Conservation (phyloP, 2,113 vertebrate genomes). For the Dasyprocta punctata region DNA sequence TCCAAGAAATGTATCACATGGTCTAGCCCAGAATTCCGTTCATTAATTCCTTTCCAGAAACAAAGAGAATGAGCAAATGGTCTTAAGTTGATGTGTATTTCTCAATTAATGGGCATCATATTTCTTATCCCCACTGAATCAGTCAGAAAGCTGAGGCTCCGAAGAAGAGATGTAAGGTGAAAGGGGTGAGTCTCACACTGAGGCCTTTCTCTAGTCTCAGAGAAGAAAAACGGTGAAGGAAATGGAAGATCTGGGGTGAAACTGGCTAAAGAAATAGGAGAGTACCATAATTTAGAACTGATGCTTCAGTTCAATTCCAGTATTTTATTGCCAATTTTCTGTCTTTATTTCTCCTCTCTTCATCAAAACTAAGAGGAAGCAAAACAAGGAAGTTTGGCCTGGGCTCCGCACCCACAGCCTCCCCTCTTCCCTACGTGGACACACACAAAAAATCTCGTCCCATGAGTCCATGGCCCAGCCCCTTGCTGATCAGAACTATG, state of each 20-base stretch:
- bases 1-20: background rate
- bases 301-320: background rate
- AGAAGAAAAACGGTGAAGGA: background rate
- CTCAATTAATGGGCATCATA: background rate
- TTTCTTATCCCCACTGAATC: background rate
- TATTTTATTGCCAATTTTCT: background rate
- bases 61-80: background rate
- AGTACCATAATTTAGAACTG: background rate
- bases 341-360: background rate
- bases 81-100: background rate
- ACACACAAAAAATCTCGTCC: background rate
- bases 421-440: background rate
- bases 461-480: accelerated
- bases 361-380: background rate
- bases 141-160: background rate
- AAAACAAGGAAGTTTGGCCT: background rate
- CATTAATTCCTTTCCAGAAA: background rate
- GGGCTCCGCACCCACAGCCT: accelerated
- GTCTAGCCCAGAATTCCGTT: background rate
- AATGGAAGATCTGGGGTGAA: background rate
- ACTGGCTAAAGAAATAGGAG: background rate
- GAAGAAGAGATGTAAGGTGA: background rate
- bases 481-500: background rate
- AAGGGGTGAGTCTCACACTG: background rate
- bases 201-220: background rate